Conservation (phyloP, 2,113 vertebrate genomes). For the Tupaia tana region DNA sequence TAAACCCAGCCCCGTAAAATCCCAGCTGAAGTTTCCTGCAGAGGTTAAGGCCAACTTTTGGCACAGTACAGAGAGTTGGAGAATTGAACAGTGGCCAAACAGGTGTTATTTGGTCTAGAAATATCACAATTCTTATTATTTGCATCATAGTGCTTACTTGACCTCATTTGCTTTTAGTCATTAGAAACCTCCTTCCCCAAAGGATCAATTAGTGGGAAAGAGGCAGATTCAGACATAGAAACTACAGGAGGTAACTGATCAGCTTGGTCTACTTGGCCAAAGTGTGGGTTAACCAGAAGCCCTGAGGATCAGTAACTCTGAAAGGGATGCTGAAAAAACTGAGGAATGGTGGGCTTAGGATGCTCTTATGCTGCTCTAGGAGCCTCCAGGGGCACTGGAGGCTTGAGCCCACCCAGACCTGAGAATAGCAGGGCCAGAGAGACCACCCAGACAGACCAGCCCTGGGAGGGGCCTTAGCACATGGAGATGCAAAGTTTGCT, state of each 20-base stretch:
- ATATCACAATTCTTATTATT: not conserved
- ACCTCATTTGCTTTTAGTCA: constrained; percentile 19
- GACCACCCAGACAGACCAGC: not conserved
- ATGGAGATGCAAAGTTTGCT: not conserved
- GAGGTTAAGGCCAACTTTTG: not conserved
- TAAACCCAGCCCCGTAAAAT: not conserved
- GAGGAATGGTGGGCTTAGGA: not conserved
- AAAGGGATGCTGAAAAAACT: not conserved
- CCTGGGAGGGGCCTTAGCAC: not conserved
- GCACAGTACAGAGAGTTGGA: not conserved
- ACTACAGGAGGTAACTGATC: not conserved
- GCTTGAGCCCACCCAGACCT: not conserved
- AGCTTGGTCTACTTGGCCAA: not conserved
- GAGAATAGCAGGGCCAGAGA: not conserved
- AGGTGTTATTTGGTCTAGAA: not conserved
- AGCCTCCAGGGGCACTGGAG: not conserved
- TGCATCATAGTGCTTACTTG: not conserved
- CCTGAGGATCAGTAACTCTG: not conserved
- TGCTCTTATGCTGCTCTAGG: not conserved
- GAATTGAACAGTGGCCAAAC: not conserved
- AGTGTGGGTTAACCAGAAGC: not conserved
- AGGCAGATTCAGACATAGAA: not conserved
- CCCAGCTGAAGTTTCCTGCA: not conserved
- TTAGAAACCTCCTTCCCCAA: constrained; percentile 1
- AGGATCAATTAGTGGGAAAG: constrained; percentile 36